A percentile compares a stretch with the other conserved stretches of the same genome.
phyloP scores from a whole-genome alignment of 2,113 vertebrate genomes.

The Larimichthys crocea region DNA sequence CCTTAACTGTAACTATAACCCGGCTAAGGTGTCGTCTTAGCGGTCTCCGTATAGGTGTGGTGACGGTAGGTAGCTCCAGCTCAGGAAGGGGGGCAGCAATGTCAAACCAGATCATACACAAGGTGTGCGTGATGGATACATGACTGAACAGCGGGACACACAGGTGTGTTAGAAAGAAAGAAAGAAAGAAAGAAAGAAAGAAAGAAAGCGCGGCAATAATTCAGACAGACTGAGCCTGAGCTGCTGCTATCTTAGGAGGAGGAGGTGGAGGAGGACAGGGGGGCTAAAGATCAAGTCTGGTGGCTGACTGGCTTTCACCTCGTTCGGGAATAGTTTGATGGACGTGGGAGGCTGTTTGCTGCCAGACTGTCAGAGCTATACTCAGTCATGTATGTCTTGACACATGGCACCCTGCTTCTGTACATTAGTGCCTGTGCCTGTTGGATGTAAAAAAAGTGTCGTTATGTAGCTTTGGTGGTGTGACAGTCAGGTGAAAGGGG shows the following conservation, averaged over 20 bases:
- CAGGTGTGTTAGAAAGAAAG: too few species aligned
- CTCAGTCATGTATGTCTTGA: conserved; percentile 81
- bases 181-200: conserved; percentile 3
- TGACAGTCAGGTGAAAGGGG: conserved; percentile 40
- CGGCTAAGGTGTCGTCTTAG: conserved; percentile 51
- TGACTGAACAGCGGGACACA: not conserved
- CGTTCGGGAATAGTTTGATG: conserved; percentile 74
- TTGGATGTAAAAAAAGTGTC: conserved; percentile 46
- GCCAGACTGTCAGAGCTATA: conserved; percentile 66
- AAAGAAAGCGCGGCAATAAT: conserved; percentile 37
- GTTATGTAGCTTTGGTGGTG: conserved; percentile 78
- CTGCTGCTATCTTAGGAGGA: not conserved
- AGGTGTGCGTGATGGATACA: not conserved
- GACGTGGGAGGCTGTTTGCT: conserved; percentile 73
- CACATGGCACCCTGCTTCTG: conserved; percentile 73
- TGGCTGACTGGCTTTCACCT: conserved; percentile 17
- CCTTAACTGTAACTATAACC: conserved; percentile 4
- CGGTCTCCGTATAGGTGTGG: conserved; percentile 49
- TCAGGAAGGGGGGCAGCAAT: conserved; percentile 35
- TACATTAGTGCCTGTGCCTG: conserved; percentile 73
- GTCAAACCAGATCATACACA: conserved; percentile 33
- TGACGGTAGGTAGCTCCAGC: conserved; percentile 53
- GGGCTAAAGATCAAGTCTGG: not conserved
- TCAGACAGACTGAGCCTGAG: too few species aligned
- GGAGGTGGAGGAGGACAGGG: not conserved